These are phyloP conservation scores for Thumatha senex DNA, from an alignment of 2,888 invertebrate genomes.

Conservation along the genomic window DNA sequence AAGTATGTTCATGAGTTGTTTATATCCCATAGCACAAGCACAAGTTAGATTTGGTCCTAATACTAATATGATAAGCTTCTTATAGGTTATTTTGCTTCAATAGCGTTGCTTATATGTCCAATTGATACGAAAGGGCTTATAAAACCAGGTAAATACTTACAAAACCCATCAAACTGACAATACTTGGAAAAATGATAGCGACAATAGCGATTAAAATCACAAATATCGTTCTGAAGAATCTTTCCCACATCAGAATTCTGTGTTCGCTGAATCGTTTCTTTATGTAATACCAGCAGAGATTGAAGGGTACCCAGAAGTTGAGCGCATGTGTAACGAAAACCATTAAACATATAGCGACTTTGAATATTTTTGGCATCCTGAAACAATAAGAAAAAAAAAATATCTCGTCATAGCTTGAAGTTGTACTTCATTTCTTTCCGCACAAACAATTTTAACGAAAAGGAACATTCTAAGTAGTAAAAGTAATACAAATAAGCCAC, in stretches of 20 bases:
- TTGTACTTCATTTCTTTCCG: no score
- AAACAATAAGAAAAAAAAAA: slow-evolving; percentile 24
- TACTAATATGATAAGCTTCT: no score
- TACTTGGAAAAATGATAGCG: slow-evolving; percentile 59
- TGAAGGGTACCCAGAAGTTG: slow-evolving; percentile 70
- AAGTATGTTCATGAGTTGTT: no score
- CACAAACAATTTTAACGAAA: no score
- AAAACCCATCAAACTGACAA: slow-evolving; percentile 66
- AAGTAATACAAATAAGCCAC: no score
- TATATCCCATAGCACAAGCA: no score
- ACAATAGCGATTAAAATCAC: slow-evolving; percentile 38
- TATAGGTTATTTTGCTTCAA: no score
- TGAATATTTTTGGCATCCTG: slow-evolving; percentile 58
- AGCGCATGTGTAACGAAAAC: slow-evolving; percentile 64
- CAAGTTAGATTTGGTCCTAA: no score
- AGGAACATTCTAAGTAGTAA: no score
- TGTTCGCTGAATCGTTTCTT: slow-evolving; percentile 22
- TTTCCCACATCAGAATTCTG: slow-evolving; percentile 43
- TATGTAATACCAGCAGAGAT: slow-evolving; percentile 58
- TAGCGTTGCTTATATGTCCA: no score
- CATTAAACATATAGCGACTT: slow-evolving; percentile 58
- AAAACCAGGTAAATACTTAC: slow-evolving; percentile 55
- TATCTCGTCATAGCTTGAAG: no score
- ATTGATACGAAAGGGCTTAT: no score
- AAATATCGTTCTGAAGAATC: slow-evolving; percentile 51